Evolutionary conservation across 2,888 invertebrate genomes (phyloP), one percentile per base, ranked within the genome.

Genomic region (Orthosia incerta): DNA sequence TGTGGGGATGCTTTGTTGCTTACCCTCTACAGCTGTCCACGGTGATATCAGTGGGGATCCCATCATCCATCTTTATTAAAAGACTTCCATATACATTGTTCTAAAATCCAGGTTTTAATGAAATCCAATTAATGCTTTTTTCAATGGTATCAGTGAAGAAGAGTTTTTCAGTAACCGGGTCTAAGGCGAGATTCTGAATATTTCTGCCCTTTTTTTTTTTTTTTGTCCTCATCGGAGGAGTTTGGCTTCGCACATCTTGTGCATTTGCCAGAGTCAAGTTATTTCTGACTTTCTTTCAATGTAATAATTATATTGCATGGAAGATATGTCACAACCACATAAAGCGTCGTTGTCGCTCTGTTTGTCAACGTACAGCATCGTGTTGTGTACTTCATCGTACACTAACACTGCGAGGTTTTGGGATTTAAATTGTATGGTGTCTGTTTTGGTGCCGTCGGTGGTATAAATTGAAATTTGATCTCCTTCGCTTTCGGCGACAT

Each of bases 81-180:
- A 94, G 90, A 70, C 92, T 93, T 26, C 96, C 96, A 59, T 92
- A 93, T 26, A 89, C 87, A 73, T 93, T 90, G 65, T 92, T 91
- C 53, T 92, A 91, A 2, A 91, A 90, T 2, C 91, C 93, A 3
- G 91, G 89, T 76, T 89, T 92, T 51, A 96, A 83, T 2, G 94
- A 94, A 26, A 92, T 93, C 91, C 94, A 96, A 76, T 91, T 96
- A 82, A 99, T 98, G 75, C 97, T 97, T 60, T 96, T 97, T 77
- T 97, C 97, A 26, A 93, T 92, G 3, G 96, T 96, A 89, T 98
- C 98, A 0, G 98, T 98, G 98, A 99, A 99, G 94, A 98, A 99
- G 18, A 99, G 95, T 74, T 97, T 97, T 39, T 97, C 97, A 60
- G 97, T 96, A 0, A 97, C 92, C 0, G 97, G 97, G 94, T 99